A percentile compares a stretch with the other conserved stretches of the same genome.
Conservation (phyloP, 2,888 invertebrate species). For the Rosalia funebris region DNA sequence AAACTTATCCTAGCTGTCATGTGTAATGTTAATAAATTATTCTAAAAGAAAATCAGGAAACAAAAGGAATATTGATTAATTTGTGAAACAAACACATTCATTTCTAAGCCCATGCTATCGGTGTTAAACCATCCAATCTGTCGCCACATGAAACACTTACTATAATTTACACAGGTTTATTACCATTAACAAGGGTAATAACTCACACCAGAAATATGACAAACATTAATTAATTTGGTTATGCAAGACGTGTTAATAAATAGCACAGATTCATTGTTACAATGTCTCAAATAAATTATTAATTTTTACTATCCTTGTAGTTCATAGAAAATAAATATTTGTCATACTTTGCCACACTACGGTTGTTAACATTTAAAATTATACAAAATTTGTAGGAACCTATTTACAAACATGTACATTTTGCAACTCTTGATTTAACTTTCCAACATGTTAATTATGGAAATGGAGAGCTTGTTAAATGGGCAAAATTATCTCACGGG, state of each 20-base stretch:
- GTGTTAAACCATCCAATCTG: slow-evolving; percentile 13
- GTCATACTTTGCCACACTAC: slow-evolving; percentile 19
- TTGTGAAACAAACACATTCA: background rate
- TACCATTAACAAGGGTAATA: slow-evolving; percentile 28
- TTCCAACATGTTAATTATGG: too few relatives aligned
- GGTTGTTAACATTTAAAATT: slow-evolving; percentile 21
- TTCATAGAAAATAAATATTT: slow-evolving; percentile 23
- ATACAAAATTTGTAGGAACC: slow-evolving; percentile 17
- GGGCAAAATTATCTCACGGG: too few relatives aligned
- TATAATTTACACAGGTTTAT: slow-evolving; percentile 20
- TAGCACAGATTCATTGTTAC: slow-evolving; percentile 29
- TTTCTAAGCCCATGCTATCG: background rate
- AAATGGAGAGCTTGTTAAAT: too few relatives aligned
- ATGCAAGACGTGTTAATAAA: slow-evolving; percentile 32
- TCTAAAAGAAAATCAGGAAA: too few relatives aligned
- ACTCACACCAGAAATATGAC: slow-evolving; percentile 25
- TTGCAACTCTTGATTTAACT: too few relatives aligned
- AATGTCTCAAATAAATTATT: slow-evolving; percentile 27
- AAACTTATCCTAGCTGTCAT: too few relatives aligned
- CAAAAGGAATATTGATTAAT: too few relatives aligned
- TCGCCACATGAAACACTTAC: slow-evolving; percentile 23
- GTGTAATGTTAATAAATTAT: too few relatives aligned
- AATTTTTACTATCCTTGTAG: slow-evolving; percentile 16
- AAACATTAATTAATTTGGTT: slow-evolving; percentile 33
- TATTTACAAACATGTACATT: background rate